Percentiles rank a stretch among this genome's conserved stretches.
These are phyloP conservation scores for Parazoanthus swiftii DNA, from an alignment of 92 coral and sea anemone species.

Conservation along the genomic window DNA sequence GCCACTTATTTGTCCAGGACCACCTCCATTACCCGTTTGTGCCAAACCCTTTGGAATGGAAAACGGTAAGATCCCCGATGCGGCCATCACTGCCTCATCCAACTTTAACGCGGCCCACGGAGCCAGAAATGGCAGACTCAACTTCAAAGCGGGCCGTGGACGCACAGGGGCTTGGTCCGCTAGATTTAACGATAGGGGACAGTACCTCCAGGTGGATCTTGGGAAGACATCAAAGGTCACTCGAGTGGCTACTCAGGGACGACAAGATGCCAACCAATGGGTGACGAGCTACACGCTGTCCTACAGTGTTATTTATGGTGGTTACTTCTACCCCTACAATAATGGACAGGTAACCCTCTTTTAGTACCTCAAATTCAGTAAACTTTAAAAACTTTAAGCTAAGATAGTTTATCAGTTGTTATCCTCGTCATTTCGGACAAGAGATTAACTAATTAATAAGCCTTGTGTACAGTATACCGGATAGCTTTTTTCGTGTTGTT, in stretches of 20 bases:
- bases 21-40: constrained; percentile 3
- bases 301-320: background rate
- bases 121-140: constrained; percentile 9
- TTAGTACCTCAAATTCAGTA: background rate
- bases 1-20: background rate
- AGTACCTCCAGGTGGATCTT: constrained; percentile 17
- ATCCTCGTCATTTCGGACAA: no score
- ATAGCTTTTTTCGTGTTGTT: no score
- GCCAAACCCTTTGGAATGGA: constrained; percentile 17
- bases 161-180: constrained; percentile 30
- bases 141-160: background rate
- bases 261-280: constrained; percentile 4
- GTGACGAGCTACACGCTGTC: constrained; percentile 5
- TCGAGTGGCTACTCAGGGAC: constrained; percentile 26
- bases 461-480: no score
- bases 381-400: no score
- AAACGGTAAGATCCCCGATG: background rate
- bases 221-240: constrained; percentile 23
- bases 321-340: constrained; percentile 3
- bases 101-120: constrained; percentile 6
- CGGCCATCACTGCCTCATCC: constrained; percentile 4
- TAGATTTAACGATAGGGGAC: background rate
- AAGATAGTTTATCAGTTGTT: no score
- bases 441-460: no score
- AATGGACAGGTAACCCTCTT: background rate